Evolutionary conservation across 2,888 invertebrate genomes (phyloP), one percentile per base, ranked within the genome.

Genomic region (Melieria picta): DNA sequence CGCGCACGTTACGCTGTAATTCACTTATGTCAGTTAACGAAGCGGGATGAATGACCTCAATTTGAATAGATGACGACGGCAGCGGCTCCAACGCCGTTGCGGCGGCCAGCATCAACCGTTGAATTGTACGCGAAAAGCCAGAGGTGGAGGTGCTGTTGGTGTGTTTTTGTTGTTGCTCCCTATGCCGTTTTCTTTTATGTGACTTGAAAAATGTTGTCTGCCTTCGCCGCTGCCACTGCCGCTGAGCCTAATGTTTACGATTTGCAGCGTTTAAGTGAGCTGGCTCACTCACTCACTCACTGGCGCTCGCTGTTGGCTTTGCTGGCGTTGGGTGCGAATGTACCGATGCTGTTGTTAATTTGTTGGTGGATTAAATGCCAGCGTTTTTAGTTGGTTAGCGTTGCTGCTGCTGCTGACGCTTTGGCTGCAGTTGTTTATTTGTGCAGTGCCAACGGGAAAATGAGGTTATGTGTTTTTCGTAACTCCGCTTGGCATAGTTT

Each of bases 21-120:
- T 81, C 81, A 81, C 81, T 81, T 83, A 81, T 80, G 81, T 76
- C 77, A 80, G 82, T 83, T 83, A 81, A 83, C 75, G 74, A 77
- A 77, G 78, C 77, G 77, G 77, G 78, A 76, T 75, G 77, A 78
- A 77, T 76, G 78, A 77, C 78, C 78, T 77, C 74, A 77, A 78
- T 78, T 71, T 71, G 71, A 71, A 71, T 71, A 71, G 57, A 50
- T 52, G 57, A 42, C 57, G 56, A 13, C 47, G 45, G 11, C 45
- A 11, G 7, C 42, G 45, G 63, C 16, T 60, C 45, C 61, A 55
- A 16, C 50, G n/a, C n/a, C 42, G 13, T 9, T 30, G 10, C 13
- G 11, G 58, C 52, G 52, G 60, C 11, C 47, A 55, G 13, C 52
- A 50, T 52, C 64, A n/a, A 42, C 43, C 47, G 11, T 61, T 10